Percentiles rank a stretch among this genome's conserved stretches.
Evolutionary conservation across 2,888 invertebrate species (phyloP).

Genomic region (Campoplex nolae): DNA sequence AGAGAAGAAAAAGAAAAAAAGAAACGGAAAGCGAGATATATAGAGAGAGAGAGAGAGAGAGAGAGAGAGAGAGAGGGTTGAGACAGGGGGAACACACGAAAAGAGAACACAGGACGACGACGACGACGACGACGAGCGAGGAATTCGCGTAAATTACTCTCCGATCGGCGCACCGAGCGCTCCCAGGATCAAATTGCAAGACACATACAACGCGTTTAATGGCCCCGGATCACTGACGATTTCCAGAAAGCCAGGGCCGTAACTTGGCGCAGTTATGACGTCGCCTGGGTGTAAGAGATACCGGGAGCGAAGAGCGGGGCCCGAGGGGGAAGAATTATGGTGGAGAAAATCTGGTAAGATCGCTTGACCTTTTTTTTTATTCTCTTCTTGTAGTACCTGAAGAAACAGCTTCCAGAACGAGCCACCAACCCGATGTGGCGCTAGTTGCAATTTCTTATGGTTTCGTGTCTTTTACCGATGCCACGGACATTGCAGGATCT

Average conservation of each 20-base stretch:
- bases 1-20: background rate
- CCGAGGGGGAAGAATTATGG: background rate
- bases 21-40: background rate
- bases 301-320: background rate
- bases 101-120: slow-evolving; percentile 70
- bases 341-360: slow-evolving; percentile 28
- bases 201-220: slow-evolving; percentile 82
- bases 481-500: slow-evolving; percentile 5
- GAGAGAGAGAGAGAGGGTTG: background rate
- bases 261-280: slow-evolving; percentile 49
- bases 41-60: background rate
- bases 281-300: background rate
- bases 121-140: slow-evolving; percentile 69
- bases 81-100: slow-evolving; percentile 13
- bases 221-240: slow-evolving; percentile 80
- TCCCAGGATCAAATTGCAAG: slow-evolving; percentile 81
- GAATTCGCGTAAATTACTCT: slow-evolving; percentile 81
- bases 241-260: slow-evolving; percentile 82
- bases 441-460: slow-evolving; percentile 13
- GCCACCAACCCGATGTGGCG: background rate
- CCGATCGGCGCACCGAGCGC: slow-evolving; percentile 78
- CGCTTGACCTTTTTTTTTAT: slow-evolving; percentile 13
- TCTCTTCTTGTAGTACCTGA: background rate
- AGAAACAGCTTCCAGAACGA: background rate
- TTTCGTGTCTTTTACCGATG: background rate